These are phyloP conservation scores for Pachymerium ferrugineum DNA, from an alignment of 2,888 invertebrate genomes.

Conservation along the genomic window DNA sequence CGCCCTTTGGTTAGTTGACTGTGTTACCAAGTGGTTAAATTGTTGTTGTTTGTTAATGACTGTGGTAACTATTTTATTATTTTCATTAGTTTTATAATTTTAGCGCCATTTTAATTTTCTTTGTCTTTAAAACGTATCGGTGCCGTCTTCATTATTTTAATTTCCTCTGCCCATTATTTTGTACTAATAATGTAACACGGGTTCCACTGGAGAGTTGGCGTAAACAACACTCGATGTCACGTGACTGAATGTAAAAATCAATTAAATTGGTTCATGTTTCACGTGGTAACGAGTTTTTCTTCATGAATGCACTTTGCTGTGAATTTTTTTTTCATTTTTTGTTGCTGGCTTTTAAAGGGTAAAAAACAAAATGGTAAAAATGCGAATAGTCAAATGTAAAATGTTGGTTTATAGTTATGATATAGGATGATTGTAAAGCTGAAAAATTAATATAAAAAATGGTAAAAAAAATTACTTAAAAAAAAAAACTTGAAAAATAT, in stretches of 20 bases:
- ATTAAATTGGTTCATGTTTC: background rate
- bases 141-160: background rate
- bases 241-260: too few relatives aligned
- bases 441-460: background rate
- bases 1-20: constrained; percentile 34
- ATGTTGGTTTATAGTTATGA: background rate
- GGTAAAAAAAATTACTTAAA: background rate
- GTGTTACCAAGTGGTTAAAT: constrained; percentile 36
- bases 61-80: background rate
- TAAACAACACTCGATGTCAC: too few relatives aligned
- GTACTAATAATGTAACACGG: background rate
- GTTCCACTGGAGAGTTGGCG: background rate
- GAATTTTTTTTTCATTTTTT: background rate
- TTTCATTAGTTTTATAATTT: too few relatives aligned
- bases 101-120: too few relatives aligned
- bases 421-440: background rate
- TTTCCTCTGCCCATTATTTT: background rate
- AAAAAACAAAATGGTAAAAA: too few relatives aligned
- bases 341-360: background rate
- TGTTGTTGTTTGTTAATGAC: constrained; percentile 34
- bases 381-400: constrained; percentile 7
- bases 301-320: too few relatives aligned
- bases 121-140: too few relatives aligned
- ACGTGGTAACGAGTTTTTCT: too few relatives aligned
- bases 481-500: background rate